These are phyloP conservation scores for Drosophila kanapiae DNA, from an alignment of 1,140 invertebrate species.

Conservation along the genomic window DNA sequence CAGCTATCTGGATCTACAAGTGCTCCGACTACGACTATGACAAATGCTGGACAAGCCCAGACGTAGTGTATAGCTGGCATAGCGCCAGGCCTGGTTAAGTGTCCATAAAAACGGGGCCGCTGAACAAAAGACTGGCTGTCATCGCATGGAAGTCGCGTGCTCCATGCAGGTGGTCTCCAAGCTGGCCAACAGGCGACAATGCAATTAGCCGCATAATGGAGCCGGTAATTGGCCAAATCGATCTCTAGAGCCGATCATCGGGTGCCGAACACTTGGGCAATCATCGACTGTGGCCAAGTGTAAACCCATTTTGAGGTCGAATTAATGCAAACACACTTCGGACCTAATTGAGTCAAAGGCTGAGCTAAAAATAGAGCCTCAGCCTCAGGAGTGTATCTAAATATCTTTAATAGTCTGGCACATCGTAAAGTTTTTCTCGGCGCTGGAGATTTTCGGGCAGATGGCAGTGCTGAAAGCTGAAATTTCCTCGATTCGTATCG, in stretches of 20 bases:
- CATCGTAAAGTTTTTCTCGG: conserved; percentile 74
- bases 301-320: conserved; percentile 70
- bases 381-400: conserved; percentile 32
- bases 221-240: conserved; percentile 34
- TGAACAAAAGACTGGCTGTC: conserved; percentile 59
- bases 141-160: conserved; percentile 45
- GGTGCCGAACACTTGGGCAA: conserved; percentile 34
- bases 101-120: conserved; percentile 51
- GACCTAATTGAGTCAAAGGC: conserved; percentile 55
- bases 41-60: conserved; percentile 55
- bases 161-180: conserved; percentile 64
- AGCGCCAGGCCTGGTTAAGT: conserved; percentile 65
- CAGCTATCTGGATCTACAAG: conserved; percentile 47
- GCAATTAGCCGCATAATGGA: conserved; percentile 49
- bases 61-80: conserved; percentile 32
- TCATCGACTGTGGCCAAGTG: conserved; percentile 26
- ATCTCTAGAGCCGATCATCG: conserved; percentile 1
- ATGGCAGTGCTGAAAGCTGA: conserved; percentile 71
- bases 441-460: conserved; percentile 41
- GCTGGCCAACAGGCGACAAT: conserved; percentile 32
- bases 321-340: conserved; percentile 67
- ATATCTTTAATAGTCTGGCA: conserved; percentile 74
- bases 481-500: conserved; percentile 43
- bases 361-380: conserved; percentile 43
- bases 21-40: conserved; percentile 48